Evolutionary conservation across 2,113 vertebrate species (phyloP).

Genomic region (Colaptes auratus): DNA sequence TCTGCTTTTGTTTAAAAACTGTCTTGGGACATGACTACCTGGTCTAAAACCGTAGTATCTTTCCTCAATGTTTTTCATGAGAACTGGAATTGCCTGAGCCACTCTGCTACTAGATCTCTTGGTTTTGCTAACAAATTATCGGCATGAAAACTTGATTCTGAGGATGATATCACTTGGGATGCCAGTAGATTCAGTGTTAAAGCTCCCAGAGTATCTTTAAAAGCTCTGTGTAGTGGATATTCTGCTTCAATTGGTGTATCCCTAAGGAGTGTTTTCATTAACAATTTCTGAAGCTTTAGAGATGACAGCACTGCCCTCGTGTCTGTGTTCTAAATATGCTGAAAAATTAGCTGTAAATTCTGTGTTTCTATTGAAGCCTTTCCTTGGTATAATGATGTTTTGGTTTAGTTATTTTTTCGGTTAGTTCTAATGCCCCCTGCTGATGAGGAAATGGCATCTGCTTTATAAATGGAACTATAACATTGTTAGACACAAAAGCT

Average conservation of each 20-base stretch:
- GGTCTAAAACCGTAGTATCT: background rate
- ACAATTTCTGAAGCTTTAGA: background rate
- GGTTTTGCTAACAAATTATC: background rate
- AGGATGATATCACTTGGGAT: background rate
- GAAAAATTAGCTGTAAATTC: constrained; percentile 16
- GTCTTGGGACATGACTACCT: background rate
- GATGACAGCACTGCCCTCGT: background rate
- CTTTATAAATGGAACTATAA: constrained; percentile 24
- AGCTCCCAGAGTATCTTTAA: background rate
- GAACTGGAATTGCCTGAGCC: background rate
- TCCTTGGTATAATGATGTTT: constrained; percentile 2
- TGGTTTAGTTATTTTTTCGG: constrained; percentile 51
- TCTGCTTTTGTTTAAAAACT: background rate
- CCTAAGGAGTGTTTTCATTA: background rate
- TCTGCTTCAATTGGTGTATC: background rate
- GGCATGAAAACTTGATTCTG: background rate
- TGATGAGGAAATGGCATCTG: constrained; percentile 37
- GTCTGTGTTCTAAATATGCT: constrained; percentile 6
- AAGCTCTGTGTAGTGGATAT: background rate
- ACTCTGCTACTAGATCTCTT: background rate
- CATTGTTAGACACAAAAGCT: background rate
- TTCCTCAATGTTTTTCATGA: background rate
- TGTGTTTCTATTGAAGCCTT: constrained; percentile 19
- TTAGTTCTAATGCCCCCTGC: constrained; percentile 61
- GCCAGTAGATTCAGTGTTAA: background rate